Evolutionary conservation across 2,888 invertebrate genomes (phyloP), one percentile per base, ranked within the genome.

Genomic region (Pristionchus maxplancki): DNA sequence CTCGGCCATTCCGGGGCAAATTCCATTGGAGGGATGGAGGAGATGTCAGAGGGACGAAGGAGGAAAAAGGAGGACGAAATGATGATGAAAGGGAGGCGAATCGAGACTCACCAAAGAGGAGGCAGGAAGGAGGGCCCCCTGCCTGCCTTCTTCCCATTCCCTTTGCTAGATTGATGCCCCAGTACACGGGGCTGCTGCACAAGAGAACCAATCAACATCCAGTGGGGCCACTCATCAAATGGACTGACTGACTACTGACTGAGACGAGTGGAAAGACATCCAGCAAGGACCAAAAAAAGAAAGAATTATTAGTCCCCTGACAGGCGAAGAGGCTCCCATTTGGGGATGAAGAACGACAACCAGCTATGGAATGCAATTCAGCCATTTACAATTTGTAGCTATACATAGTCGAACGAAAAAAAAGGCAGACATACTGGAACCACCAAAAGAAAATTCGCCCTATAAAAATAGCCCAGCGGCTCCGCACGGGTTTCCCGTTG

Each of bases 131-230:
- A 50, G 50, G 28, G 28, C 64, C 64, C 4, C 24, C n/a, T n/a
- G 13, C 64, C 64, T 28, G 17, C 31, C 64, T 31, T 31, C 67
- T 20, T 20, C 71, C 71, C 71, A 37, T 74, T 20, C 40, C 31
- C 40, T 74, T 40, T 31, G 31, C 71, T 74, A 74, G 71, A 74
- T 74, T 74, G 40, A 74, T 74, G 71, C 24, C 71, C 34, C 17
- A 71, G 20, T 37, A 20, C 34, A 37, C 58, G 31, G 20, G 17
- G 20, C 58, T 58, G 58, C 58, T 24, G 58, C 24, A 58, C n/a
- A n/a, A n/a, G n/a, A 15, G 31, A 74, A 74, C 71, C 40, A 74
- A 74, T 74, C 71, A 74, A 74, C 71, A 37, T 74, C n/a, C 71
- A 17, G 40, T 20, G 2, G n/a, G n/a, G 28, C 20, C 34, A 74